Evolutionary conservation across 2,113 vertebrate species (phyloP).

Genomic region (Terrapene triunguis): DNA sequence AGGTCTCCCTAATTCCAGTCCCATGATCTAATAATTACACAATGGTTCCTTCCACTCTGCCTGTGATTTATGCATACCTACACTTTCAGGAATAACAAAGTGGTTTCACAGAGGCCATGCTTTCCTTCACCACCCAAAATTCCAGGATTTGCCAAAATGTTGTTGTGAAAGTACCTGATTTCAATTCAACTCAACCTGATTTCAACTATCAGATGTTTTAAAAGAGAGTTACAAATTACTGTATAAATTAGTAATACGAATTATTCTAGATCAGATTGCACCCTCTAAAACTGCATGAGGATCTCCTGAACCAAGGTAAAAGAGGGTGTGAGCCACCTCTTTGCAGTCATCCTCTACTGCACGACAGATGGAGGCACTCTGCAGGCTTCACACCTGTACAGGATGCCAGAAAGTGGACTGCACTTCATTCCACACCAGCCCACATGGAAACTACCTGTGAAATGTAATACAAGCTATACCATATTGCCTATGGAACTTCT

Average conservation of each 20-base stretch:
- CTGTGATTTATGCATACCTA: background rate
- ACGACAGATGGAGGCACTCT: background rate
- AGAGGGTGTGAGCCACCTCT: constrained; percentile 61
- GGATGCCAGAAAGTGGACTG: background rate
- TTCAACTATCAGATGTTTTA: constrained; percentile 88
- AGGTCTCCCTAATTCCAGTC: background rate
- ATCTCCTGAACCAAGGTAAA: background rate
- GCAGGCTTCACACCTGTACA: too few relatives aligned
- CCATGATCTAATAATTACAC: background rate
- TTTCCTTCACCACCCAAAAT: background rate
- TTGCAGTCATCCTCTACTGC: background rate
- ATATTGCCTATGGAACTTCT: background rate
- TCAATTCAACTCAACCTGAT: constrained; percentile 81
- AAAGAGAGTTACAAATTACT: constrained; percentile 88
- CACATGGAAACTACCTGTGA: background rate
- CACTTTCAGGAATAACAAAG: constrained; percentile 57
- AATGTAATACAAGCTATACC: background rate
- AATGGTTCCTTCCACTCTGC: background rate
- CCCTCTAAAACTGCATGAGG: constrained; percentile 51
- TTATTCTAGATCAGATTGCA: constrained; percentile 83
- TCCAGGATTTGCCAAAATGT: constrained; percentile 1
- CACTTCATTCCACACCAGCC: background rate
- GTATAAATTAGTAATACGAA: constrained; percentile 83
- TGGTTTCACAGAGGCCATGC: constrained; percentile 23
- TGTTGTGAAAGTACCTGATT: constrained; percentile 88